A percentile compares a stretch with the other conserved stretches of the same genome.
Evolutionary conservation across 2,113 vertebrate genomes (phyloP).

Genomic region (Motacilla tschutschensis): DNA sequence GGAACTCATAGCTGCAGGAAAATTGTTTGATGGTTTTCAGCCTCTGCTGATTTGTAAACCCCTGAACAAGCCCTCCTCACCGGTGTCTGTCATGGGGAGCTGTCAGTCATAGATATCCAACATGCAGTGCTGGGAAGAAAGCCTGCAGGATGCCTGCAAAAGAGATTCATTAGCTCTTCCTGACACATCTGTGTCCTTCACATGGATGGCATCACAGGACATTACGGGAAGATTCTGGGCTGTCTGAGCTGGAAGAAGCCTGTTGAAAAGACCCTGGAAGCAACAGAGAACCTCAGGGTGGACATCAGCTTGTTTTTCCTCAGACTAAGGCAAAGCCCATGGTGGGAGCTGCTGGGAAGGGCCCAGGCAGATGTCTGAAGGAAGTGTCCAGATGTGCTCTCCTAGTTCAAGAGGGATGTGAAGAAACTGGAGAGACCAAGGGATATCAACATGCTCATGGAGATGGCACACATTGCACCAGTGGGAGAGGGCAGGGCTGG

Average conservation of each 20-base stretch:
- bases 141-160: neutral
- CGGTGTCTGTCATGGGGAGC: rapidly evolving
- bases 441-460: neutral
- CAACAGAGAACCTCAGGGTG: neutral
- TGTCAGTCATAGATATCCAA: neutral
- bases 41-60: neutral
- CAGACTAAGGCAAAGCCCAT: neutral
- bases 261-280: neutral
- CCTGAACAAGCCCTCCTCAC: neutral
- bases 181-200: neutral
- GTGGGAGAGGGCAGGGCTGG: neutral
- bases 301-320: neutral
- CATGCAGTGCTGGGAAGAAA: neutral
- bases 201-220: neutral
- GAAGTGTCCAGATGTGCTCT: neutral
- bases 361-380: neutral
- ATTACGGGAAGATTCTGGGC: neutral
- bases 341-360: neutral
- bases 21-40: neutral
- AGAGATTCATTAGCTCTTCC: neutral
- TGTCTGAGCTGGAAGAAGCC: neutral
- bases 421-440: neutral
- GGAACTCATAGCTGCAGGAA: neutral
- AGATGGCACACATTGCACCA: neutral
- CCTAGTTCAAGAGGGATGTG: neutral